Evolutionary conservation across 53 echinoderm and acorn worm genomes (phyloP), one percentile per base, ranked within the genome.

Genomic region (Echinarachnius parma): DNA sequence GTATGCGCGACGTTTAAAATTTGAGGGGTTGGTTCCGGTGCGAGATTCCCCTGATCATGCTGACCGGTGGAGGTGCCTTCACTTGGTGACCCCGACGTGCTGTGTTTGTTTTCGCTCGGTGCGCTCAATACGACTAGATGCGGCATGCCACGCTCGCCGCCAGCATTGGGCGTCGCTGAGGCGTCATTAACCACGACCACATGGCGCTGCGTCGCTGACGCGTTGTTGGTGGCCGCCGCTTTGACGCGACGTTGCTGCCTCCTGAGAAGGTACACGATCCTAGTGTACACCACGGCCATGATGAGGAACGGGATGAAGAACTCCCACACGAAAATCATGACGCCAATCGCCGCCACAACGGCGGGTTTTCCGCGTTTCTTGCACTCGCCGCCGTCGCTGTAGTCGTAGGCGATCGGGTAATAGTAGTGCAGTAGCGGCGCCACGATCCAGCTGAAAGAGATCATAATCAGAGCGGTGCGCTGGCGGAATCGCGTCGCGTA

Each of bases 301-400:
- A 86, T 60, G 53, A 64, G 42, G 28, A 86, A 78, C 5, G 85
- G 84, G 37, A 90, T 50, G 21, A 86, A 65, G 53, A 82, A 90
- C 56, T 86, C 78, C 76, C 86, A 66, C 47, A 82, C 61, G 47
- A 86, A 71, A 14, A 90, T 53, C 29, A 82, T 5, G 66, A 79
- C 60, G 11, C 82, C 86, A 53, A 90, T 67, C 4, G 83, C 48
- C 14, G 54, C 33, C 1, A 77, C 83, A 8, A 65, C 76, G 9
- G 27, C 9, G 24, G 58, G 66, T 4, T 77, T 36, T 18, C 24
- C 44, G 16, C 45, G 83, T 13, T 77, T 64, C 58, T 53, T 39
- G 24, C 76, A 80, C 18, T 28, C 24, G 21, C 88, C 83, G 25
- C 42, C 9, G 4, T 75, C 49, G 24, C 61, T 79, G 62, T 76